A percentile compares a stretch with the other conserved stretches of the same genome.
These are phyloP conservation scores for Riparia riparia DNA, from an alignment of 2,113 vertebrate genomes.

Conservation along the genomic window DNA sequence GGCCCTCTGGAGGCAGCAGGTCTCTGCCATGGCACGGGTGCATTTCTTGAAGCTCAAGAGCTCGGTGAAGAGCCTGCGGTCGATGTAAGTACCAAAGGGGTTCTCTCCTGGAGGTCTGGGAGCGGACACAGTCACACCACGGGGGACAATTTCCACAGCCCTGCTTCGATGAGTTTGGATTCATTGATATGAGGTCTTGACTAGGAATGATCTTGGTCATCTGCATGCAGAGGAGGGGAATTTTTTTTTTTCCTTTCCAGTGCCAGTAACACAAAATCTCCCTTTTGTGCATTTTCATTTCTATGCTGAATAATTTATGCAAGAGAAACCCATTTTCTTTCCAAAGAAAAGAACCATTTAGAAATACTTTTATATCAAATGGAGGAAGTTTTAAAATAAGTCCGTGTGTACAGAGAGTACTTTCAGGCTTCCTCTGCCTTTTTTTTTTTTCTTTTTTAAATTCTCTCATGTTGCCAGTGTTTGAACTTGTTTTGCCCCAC, in stretches of 20 bases:
- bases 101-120: background rate
- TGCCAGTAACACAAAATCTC: background rate
- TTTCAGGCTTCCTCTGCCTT: background rate
- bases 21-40: constrained; percentile 81
- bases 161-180: rapidly evolving
- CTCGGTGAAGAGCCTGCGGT: constrained; percentile 75
- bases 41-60: constrained; percentile 85
- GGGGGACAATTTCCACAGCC: background rate
- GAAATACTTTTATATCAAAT: background rate
- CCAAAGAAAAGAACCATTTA: background rate
- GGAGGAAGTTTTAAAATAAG: background rate
- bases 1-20: constrained; percentile 90
- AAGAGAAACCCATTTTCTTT: background rate
- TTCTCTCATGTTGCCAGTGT: background rate
- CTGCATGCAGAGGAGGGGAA: background rate
- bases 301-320: background rate
- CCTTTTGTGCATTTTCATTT: background rate
- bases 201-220: background rate
- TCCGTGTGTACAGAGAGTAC: background rate
- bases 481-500: background rate
- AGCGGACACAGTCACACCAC: rapidly evolving
- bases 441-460: background rate
- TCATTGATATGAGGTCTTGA: background rate
- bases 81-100: constrained; percentile 54
- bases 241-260: background rate